Conservation (phyloP, 2,113 vertebrate species). For the Donacobius atricapilla region DNA sequence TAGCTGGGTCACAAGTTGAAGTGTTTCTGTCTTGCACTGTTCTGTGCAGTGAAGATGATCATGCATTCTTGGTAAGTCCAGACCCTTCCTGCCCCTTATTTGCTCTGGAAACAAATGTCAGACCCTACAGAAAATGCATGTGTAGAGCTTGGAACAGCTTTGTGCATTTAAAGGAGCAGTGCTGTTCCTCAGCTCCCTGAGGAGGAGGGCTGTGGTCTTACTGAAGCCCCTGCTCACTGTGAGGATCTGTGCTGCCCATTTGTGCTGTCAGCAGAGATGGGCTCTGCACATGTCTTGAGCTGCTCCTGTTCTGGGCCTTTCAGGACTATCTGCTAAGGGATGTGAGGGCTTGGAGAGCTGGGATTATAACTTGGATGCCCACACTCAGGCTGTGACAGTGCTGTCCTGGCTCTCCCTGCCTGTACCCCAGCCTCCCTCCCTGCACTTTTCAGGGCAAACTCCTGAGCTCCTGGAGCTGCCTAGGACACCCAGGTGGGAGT, state of each 20-base stretch:
- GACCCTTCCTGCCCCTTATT: neutral
- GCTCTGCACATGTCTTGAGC: neutral
- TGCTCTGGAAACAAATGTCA: neutral
- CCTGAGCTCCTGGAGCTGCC: neutral
- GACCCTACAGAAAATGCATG: neutral
- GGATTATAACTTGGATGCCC: neutral
- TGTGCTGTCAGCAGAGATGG: neutral
- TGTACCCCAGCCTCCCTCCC: neutral
- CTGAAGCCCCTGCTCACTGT: neutral
- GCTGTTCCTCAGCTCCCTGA: neutral
- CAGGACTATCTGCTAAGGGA: neutral
- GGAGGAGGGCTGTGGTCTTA: neutral
- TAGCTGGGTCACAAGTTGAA: neutral
- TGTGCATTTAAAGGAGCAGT: fast-evolving
- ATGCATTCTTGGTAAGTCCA: neutral
- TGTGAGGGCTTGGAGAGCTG: neutral
- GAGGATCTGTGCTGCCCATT: neutral
- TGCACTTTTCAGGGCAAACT: neutral
- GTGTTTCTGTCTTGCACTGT: neutral
- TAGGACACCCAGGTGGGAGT: constrained; percentile 36
- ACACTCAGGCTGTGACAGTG: fast-evolving
- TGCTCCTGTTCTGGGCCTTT: neutral
- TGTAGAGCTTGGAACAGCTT: neutral
- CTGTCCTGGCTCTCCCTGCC: neutral
- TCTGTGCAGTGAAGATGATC: neutral